Conservation (phyloP, 2,888 invertebrate genomes). For the Polyommatus icarus region DNA sequence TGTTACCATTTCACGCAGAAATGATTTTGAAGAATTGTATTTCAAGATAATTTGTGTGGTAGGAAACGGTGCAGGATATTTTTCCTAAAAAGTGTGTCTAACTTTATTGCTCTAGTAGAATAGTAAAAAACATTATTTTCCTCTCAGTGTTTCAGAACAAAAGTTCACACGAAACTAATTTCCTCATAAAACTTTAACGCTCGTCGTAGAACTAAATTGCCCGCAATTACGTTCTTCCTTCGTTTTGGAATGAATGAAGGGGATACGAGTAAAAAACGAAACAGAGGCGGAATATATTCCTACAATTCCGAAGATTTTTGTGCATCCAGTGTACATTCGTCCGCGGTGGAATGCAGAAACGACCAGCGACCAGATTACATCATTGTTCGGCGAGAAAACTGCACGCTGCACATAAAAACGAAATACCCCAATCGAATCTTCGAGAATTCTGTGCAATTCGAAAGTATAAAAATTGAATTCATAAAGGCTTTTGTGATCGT, state of each 20-base stretch:
- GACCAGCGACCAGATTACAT: slow-evolving; percentile 28
- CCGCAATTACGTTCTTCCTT: slow-evolving; percentile 14
- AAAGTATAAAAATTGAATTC: slow-evolving; percentile 13
- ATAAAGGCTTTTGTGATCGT: slow-evolving; percentile 34
- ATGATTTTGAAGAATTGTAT: too few relatives aligned
- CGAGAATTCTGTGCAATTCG: slow-evolving; percentile 1
- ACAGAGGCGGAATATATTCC: slow-evolving; percentile 3
- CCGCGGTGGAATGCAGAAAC: slow-evolving; percentile 24
- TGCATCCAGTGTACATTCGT: slow-evolving; percentile 2
- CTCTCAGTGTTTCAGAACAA: not conserved
- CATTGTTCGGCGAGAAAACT: slow-evolving; percentile 14
- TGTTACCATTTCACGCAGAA: too few relatives aligned
- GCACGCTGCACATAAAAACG: slow-evolving; percentile 21
- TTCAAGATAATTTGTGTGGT: too few relatives aligned
- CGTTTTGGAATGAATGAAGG: slow-evolving; percentile 14
- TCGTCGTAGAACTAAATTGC: slow-evolving; percentile 15
- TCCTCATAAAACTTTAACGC: slow-evolving; percentile 19
- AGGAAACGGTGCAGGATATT: too few relatives aligned
- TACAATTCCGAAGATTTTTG: slow-evolving; percentile 24
- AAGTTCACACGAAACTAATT: slow-evolving; percentile 8
- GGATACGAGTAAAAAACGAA: slow-evolving; percentile 14
- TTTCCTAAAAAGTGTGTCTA: too few relatives aligned
- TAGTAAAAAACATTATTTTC: not conserved
- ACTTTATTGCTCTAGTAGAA: too few relatives aligned
- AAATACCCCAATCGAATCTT: not conserved